A percentile compares a stretch with the other conserved stretches of the same genome.
These are phyloP conservation scores for Agrilus biguttatus DNA, from an alignment of 2,888 invertebrate genomes.

Conservation along the genomic window DNA sequence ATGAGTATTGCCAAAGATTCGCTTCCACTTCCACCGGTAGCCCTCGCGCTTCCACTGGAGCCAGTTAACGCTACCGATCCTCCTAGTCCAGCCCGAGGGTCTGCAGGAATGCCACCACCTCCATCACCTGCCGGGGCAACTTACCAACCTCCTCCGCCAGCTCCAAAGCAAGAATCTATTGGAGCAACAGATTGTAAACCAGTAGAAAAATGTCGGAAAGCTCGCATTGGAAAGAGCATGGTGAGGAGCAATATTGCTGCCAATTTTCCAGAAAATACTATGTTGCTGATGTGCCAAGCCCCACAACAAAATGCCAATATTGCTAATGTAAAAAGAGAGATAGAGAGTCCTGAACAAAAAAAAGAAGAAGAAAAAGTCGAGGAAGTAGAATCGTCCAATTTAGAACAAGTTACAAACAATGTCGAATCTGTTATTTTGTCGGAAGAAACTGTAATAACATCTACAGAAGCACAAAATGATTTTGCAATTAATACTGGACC, in stretches of 20 bases:
- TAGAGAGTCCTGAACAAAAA: slow-evolving; percentile 27
- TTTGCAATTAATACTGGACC: slow-evolving; percentile 1
- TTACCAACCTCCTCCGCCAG: slow-evolving; percentile 26
- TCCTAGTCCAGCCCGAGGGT: slow-evolving; percentile 54
- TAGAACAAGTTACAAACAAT: background rate
- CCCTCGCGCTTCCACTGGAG: slow-evolving; percentile 34
- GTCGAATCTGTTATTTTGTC: background rate
- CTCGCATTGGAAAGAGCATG: slow-evolving; percentile 50
- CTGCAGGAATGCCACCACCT: slow-evolving; percentile 49
- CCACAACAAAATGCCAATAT: slow-evolving; percentile 15
- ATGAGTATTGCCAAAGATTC: slow-evolving; percentile 29
- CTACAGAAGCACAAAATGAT: slow-evolving; percentile 3
- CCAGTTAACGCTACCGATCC: slow-evolving; percentile 41
- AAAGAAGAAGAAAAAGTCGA: slow-evolving; percentile 14
- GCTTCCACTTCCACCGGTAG: slow-evolving; percentile 32
- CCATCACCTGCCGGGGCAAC: slow-evolving; percentile 38
- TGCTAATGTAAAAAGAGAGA: slow-evolving; percentile 27
- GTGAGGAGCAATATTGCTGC: slow-evolving; percentile 45
- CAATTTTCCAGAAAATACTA: slow-evolving; percentile 34
- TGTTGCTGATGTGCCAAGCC: slow-evolving; percentile 34
- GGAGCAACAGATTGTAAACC: slow-evolving; percentile 17
- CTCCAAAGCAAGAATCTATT: slow-evolving; percentile 18
- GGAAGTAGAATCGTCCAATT: slow-evolving; percentile 8
- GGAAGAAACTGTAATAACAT: slow-evolving; percentile 2
- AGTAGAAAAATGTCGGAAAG: slow-evolving; percentile 32